Conservation (phyloP, 2,797 vertebrate species). For the Neosalanx taihuensis region DNA sequence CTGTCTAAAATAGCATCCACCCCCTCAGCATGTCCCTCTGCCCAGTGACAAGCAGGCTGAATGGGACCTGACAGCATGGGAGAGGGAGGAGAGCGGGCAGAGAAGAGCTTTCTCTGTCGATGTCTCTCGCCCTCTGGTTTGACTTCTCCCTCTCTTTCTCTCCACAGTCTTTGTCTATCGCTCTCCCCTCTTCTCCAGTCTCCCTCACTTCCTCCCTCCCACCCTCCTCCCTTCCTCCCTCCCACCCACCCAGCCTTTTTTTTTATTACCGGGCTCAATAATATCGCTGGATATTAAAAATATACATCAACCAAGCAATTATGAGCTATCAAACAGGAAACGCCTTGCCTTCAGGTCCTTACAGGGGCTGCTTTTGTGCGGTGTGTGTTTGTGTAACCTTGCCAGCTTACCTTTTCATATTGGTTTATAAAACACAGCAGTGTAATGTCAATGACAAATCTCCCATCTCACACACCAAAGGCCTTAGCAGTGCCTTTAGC, state of each 20-base stretch:
- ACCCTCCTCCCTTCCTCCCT: background rate
- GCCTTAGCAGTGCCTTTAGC: background rate
- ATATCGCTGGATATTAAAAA: conserved; percentile 79
- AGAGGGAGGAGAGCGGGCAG: conserved; percentile 2
- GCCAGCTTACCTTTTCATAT: background rate
- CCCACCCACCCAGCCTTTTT: conserved; percentile 19
- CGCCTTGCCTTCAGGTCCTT: conserved; percentile 62
- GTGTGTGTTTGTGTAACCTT: conserved; percentile 28
- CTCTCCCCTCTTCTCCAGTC: conserved; percentile 4
- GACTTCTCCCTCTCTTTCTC: conserved; percentile 1
- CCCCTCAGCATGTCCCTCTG: background rate
- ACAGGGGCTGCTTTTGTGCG: conserved; percentile 31
- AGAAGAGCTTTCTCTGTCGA: background rate
- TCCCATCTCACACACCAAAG: background rate
- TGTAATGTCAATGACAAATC: background rate
- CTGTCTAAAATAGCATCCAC: background rate
- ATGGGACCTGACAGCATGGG: background rate
- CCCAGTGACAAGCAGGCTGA: background rate
- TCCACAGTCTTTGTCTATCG: conserved; percentile 5
- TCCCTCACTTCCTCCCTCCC: conserved; percentile 28
- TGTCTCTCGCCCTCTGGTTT: background rate
- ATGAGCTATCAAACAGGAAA: conserved; percentile 73
- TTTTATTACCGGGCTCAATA: conserved; percentile 72
- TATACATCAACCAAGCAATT: conserved; percentile 79
- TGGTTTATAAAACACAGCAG: background rate